Percentiles rank a stretch among this genome's conserved stretches.
Conservation (phyloP, 2,888 invertebrate genomes). For the Drosophila borealis region DNA sequence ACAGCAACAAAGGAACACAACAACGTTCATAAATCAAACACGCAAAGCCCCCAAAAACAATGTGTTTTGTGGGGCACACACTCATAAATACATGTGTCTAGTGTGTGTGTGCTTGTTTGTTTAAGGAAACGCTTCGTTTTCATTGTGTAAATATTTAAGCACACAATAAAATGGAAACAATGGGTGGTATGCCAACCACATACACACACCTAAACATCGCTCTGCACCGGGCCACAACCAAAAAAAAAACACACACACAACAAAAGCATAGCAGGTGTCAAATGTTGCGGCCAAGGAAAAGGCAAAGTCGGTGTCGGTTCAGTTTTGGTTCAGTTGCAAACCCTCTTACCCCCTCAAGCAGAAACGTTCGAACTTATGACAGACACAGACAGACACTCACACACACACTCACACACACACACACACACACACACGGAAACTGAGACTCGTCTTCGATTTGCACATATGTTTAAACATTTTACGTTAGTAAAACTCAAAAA, state of each 20-base stretch:
- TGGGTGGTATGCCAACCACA: slow-evolving; percentile 42
- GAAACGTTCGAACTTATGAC: slow-evolving; percentile 54
- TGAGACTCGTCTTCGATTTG: slow-evolving; percentile 56
- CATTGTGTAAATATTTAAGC: slow-evolving; percentile 78
- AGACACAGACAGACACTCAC: slow-evolving; percentile 24
- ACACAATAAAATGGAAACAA: slow-evolving; percentile 72
- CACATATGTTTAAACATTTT: slow-evolving; percentile 64
- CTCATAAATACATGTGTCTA: slow-evolving; percentile 37
- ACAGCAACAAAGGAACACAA: slow-evolving; percentile 31
- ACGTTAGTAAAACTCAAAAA: slow-evolving; percentile 65
- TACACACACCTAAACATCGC: not conserved
- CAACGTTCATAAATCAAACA: slow-evolving; percentile 65
- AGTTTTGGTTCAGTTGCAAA: slow-evolving; percentile 21
- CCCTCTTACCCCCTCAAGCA: not conserved
- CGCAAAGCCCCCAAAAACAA: slow-evolving; percentile 57
- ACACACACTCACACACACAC: slow-evolving; percentile 16
- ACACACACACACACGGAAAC: slow-evolving; percentile 7
- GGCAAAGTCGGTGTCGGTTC: slow-evolving; percentile 60
- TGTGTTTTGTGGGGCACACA: slow-evolving; percentile 36
- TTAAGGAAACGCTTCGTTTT: slow-evolving; percentile 64
- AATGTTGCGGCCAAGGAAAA: slow-evolving; percentile 72
- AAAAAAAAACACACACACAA: slow-evolving; percentile 5
- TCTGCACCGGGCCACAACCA: slow-evolving; percentile 12
- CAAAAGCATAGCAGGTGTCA: slow-evolving; percentile 72
- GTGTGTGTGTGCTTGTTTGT: slow-evolving; percentile 23